Base-by-base conservation (phyloP, 2,888 invertebrate species). In the Morpho helenor region DNA sequence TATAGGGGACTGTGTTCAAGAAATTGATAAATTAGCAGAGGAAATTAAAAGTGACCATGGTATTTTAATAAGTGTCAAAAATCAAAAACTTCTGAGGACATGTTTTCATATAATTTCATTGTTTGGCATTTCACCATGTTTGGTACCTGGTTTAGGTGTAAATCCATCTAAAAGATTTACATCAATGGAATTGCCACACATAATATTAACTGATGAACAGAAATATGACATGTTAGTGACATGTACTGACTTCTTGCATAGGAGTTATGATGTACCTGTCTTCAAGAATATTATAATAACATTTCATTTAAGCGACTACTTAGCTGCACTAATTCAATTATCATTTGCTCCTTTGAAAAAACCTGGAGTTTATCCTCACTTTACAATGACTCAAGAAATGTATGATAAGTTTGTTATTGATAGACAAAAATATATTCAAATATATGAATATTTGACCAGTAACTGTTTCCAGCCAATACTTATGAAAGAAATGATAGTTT, bases 241-340 rank as follows among this genome's bases (percentile, higher is more conserved):
- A 45, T 91, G 92, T 56, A 88, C 91, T 55, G 79, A 88, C 56
- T 91, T 91, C 57, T 77, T 93, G 43, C 79, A 82, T 41, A 81
- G 87, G 66, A 83, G 91, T 67, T 87, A 91, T 66, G 77, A 82
- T 57, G 70, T 90, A 64, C 81, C 86, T 67, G 87, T 92, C 62
- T 80, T 95, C 52, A 89, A 91, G 72, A 84, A 88, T 69, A 82
- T 93, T 59, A 86, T 94, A 62, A 66, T 93, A 60, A 82, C 92
- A 52, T 80, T 92, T 66, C 90, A 92, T 82, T 75, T 94, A 58
- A 88, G 90, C 73, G 92, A 92, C 75, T 85, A 95, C 65, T 79
- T 96, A 53, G 94, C 94, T 58, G 93, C 92, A 3, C 79, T 95
- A 40, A 92, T 95, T 68, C 96, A 96, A 79, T 80, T 96, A 52